These are phyloP conservation scores for Caenorhabditis wallacei DNA, from an alignment of 2,888 invertebrate species.

Conservation along the genomic window DNA sequence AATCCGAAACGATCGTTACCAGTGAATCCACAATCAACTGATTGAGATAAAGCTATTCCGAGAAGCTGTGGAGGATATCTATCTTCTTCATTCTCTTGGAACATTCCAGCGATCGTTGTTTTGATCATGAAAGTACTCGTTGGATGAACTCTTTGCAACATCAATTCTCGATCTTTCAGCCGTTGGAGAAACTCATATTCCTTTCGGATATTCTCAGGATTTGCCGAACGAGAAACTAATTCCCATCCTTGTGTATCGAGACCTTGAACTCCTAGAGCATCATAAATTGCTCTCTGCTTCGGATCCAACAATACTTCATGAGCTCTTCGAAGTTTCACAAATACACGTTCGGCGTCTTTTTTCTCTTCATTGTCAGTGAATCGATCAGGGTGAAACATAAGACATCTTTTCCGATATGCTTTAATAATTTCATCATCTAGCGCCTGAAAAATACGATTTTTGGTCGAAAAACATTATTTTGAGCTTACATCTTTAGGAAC, in stretches of 20 bases:
- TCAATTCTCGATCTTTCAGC: slow-evolving; percentile 91
- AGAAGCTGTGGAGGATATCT: slow-evolving; percentile 77
- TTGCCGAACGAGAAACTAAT: slow-evolving; percentile 87
- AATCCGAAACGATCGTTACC: slow-evolving; percentile 78
- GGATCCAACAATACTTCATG: slow-evolving; percentile 96
- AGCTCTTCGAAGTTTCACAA: slow-evolving; percentile 94
- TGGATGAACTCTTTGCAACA: slow-evolving; percentile 94
- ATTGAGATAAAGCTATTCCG: slow-evolving; percentile 77
- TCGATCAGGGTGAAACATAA: slow-evolving; percentile 97
- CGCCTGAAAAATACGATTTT: slow-evolving; percentile 87
- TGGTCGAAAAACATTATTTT: too few species aligned
- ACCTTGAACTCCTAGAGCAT: slow-evolving; percentile 92
- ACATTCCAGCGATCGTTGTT: slow-evolving; percentile 77
- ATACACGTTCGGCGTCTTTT: slow-evolving; percentile 92
- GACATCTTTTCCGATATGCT: slow-evolving; percentile 93
- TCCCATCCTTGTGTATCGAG: slow-evolving; percentile 95
- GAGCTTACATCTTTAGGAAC: slow-evolving; percentile 76
- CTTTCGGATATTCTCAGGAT: slow-evolving; percentile 95
- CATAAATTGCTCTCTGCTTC: slow-evolving; percentile 95
- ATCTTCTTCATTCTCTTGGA: slow-evolving; percentile 76
- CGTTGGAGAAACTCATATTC: slow-evolving; percentile 92
- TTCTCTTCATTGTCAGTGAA: slow-evolving; percentile 91
- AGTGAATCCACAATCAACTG: slow-evolving; percentile 79
- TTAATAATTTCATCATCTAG: slow-evolving; percentile 93
- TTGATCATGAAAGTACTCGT: slow-evolving; percentile 84